Evolutionary conservation across 2,113 vertebrate species (phyloP), one percentile per base, ranked within the genome.

Genomic region (Aptenodytes forsteri): DNA sequence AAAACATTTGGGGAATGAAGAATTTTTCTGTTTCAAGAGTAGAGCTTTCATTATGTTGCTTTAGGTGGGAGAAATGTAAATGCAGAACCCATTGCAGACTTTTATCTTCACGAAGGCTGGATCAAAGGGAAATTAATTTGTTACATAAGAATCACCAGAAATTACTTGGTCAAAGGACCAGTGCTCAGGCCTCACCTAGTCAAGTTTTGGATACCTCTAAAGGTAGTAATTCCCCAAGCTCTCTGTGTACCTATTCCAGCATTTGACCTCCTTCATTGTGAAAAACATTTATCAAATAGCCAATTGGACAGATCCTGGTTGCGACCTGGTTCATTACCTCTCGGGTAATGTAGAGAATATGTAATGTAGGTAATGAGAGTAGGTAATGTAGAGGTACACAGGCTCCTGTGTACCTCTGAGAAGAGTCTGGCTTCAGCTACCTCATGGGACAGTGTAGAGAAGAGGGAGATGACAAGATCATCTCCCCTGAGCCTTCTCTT

Each of bases 71-170:
- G 42, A 87, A 91, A 89, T 94, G 93, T 85, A 93, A 96, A 96
- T 90, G 66, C 66, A 88, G 70, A 61, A 36, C 30, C 16, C 9
- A 16, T 85, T 88, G 62, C 70, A 85, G 82, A 47, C 23, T 81
- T 81, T 89, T 56, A 71, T 75, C 88, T 91, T 84, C 34, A 17
- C 42, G 73, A 89, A 79, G 32, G 11, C 38, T 87, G 38, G 52
- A 95, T 95, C 61, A 93, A 95, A 97, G 78, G 23, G 25, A 94
- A 94, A 93, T 82, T 70, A 93, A 92, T 47, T n/a, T 75, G 16
- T 61, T 93, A 47, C 36, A 46, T 80, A 92, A 85, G 58, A 89
- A 93, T 77, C 34, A 52, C 21, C 36, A 91, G 56, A 90, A 95
- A 87, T 55, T 86, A 49, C 64, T 65, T 90, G 70, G 91, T 87